Evolutionary conservation across 1,140 invertebrate genomes (phyloP), one percentile per base, ranked within the genome.

Genomic region (Rhagoletis pomonella): DNA sequence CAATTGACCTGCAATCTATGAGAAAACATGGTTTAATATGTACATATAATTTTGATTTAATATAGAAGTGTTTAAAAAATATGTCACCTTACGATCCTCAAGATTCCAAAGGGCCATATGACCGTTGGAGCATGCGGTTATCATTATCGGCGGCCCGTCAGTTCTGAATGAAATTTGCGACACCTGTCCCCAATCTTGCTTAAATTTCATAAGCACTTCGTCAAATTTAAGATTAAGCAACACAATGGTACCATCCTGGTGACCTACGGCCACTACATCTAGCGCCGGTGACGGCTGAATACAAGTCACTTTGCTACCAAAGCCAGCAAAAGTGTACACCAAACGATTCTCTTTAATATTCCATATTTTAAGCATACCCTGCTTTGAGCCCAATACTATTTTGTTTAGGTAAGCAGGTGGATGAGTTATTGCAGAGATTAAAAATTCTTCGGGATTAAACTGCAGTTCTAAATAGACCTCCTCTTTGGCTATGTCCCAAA

Each of bases 41-140:
- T 42, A 44, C n/a, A 59, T 29, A 17, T 39, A 44, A 12, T 67
- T 39, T 60, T 14, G 60, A 42, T 39, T 14, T 12, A 12, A 42
- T 60, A 17, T 29, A 77, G 12, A 10, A 14, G n/a, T 84, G n/a
- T 59, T 29, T 87, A 39, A 65, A 58, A 62, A 29, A 29, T 29
- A 69, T 60, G 39, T 95, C 1, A 99, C 95, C 91, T 95, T 95
- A 89, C 95, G 95, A 87, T 98, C 95, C 92, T 99, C 98, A 59
- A 99, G 94, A 94, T 99, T 96, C 99, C 99, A 99, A 89, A 99
- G 94, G 0, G 97, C 97, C 89, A 99, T 95, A 90, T 99, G 97
- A 12, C 97, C 97, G 42, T 94, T 93, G 17, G 94, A 90, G 93
- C 96, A 97, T 10, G 97, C 97, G 58, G 97, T 96, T 1, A 97